Conservation (phyloP, 2,797 vertebrate species). For the Macrochelys suwanniensis region DNA sequence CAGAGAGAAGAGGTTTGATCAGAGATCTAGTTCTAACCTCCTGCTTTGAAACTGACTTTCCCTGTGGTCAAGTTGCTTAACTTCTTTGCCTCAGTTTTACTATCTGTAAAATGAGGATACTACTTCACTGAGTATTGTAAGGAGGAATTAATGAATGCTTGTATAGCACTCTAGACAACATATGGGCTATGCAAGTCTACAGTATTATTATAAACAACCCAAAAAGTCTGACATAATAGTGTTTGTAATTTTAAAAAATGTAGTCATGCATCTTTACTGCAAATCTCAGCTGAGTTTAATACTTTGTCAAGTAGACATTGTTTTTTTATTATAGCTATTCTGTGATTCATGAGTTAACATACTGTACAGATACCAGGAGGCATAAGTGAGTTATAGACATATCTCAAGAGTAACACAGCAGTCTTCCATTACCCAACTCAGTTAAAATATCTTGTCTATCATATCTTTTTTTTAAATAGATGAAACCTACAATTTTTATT, state of each 20-base stretch:
- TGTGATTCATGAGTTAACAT: constrained; percentile 76
- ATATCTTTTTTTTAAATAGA: constrained; percentile 10
- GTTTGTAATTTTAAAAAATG: constrained; percentile 56
- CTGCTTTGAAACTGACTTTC: neutral
- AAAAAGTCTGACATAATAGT: constrained; percentile 7
- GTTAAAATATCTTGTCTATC: constrained; percentile 74
- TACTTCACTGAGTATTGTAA: neutral
- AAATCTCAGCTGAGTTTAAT: constrained; percentile 62
- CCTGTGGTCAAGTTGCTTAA: neutral
- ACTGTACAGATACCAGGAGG: constrained; percentile 73
- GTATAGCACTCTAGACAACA: neutral
- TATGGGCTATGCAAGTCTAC: neutral
- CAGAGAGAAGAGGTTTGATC: neutral
- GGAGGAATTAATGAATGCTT: neutral
- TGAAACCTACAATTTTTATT: constrained; percentile 58
- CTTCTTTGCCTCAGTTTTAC: constrained; percentile 1
- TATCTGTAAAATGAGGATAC: neutral
- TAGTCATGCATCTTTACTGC: constrained; percentile 48
- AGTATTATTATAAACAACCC: constrained; percentile 35
- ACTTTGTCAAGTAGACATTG: constrained; percentile 57
- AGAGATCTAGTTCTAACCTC: neutral
- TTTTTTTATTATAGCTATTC: constrained; percentile 62
- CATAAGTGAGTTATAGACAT: constrained; percentile 73
- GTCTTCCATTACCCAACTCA: constrained; percentile 68
- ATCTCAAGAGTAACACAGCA: constrained; percentile 66